Evolutionary conservation across 1,140 invertebrate species (phyloP).

Genomic region (Drosophila ficusphila): DNA sequence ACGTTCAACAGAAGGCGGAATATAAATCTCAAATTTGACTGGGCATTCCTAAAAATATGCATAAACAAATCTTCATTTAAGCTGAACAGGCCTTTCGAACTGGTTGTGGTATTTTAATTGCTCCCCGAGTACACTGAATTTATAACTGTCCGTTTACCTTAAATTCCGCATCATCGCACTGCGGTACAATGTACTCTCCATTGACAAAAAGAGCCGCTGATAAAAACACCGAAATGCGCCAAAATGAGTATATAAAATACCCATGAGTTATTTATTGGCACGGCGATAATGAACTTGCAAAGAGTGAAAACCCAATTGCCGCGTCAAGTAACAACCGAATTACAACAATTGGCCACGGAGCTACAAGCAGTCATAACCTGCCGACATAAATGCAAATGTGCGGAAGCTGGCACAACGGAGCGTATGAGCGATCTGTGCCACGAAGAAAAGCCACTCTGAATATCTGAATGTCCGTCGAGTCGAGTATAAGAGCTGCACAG

Average conservation of each 20-base stretch:
- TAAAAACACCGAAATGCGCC: background rate
- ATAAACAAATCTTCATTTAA: slow-evolving; percentile 33
- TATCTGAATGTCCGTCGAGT: background rate
- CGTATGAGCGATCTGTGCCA: slow-evolving; percentile 60
- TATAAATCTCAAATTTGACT: slow-evolving; percentile 22
- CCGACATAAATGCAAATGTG: slow-evolving; percentile 39
- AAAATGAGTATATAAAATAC: slow-evolving; percentile 13
- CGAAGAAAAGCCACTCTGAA: slow-evolving; percentile 1
- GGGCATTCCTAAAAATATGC: slow-evolving; percentile 12
- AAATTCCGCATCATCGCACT: slow-evolving; percentile 20
- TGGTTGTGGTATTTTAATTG: slow-evolving; percentile 40
- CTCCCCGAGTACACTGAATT: slow-evolving; percentile 30
- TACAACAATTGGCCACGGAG: slow-evolving; percentile 39
- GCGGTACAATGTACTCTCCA: slow-evolving; percentile 43
- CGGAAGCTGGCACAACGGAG: slow-evolving; percentile 59
- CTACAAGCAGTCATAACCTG: slow-evolving; percentile 7
- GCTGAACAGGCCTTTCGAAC: slow-evolving; percentile 31
- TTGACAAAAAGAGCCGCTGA: slow-evolving; percentile 34
- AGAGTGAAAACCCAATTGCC: slow-evolving; percentile 28
- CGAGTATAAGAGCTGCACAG: slow-evolving; percentile 24
- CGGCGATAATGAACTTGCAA: slow-evolving; percentile 73
- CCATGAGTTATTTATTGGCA: slow-evolving; percentile 10
- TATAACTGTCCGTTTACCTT: slow-evolving; percentile 30
- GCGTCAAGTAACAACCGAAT: slow-evolving; percentile 33
- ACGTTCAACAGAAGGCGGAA: background rate